Evolutionary conservation across 2,888 invertebrate genomes (phyloP), one percentile per base, ranked within the genome.

Genomic region (Toxonevra muliebris): DNA sequence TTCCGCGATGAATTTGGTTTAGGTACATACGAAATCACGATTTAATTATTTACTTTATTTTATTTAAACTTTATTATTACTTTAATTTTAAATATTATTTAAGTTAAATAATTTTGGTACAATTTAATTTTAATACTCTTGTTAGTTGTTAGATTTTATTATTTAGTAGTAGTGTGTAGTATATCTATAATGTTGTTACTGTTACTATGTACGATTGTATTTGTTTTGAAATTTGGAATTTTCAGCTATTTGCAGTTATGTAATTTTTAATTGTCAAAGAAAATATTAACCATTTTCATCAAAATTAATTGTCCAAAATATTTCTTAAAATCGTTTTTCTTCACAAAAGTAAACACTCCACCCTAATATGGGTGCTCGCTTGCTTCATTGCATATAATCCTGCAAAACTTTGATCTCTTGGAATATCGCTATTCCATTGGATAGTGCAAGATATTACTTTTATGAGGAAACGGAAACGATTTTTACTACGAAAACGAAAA

Each of bases 21-120:
- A 85, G 85, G 85, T 85, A 85, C 85, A 82, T 85, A 84, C 85
- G 85, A 85, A 84, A 84, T 84, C 84, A 85, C 85, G 84, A 84
- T 82, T 78, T 74, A 74, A 75, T 76, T 76, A 74, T 63, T 73
- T 74, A 65, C 3, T 58, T 76, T 71, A 71, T 71, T 71, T 69
- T 61, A 45, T 71, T 69, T 61, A 45, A 69, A 68, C 55, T 71
- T 69, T 71, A 68, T 71, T 75, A 73, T 71, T 69, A 74, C 77
- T 69, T 72, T 71, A 67, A 70, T 70, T 69, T 75, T 76, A 68
- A 70, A 68, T 54, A 69, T 71, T 69, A 71, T 42, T 54, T 48
- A 59, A 45, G 48, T 30, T n/a, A 57, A 57, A 40, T 43, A 58
- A 60, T 60, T 66, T 66, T 66, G 66, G 66, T 61, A 66, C 66